Percentiles rank a stretch among this genome's conserved stretches.
Evolutionary conservation across 2,888 invertebrate genomes (phyloP).

Genomic region (Drosophila barbarae): DNA sequence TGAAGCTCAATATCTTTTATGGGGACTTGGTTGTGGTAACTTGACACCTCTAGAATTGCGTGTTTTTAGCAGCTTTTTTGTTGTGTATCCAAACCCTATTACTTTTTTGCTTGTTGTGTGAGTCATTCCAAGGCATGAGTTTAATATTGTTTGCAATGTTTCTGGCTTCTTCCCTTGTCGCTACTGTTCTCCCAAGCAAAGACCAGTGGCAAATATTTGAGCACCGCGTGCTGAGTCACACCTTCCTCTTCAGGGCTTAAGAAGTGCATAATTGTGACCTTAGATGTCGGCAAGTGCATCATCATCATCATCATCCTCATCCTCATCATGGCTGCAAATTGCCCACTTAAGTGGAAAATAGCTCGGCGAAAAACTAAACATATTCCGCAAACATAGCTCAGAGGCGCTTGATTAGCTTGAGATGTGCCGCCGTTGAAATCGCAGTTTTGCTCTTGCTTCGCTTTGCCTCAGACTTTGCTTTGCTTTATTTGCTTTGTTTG

Average conservation of each 20-base stretch:
- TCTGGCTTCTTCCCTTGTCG: neutral
- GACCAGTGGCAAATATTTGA: slow-evolving; percentile 5
- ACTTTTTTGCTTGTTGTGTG: slow-evolving; percentile 6
- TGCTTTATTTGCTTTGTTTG: slow-evolving; percentile 25
- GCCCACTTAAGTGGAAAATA: slow-evolving; percentile 42
- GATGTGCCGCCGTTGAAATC: slow-evolving; percentile 22
- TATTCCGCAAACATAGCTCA: slow-evolving; percentile 16
- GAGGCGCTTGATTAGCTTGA: slow-evolving; percentile 28
- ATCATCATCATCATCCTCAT: slow-evolving; percentile 10
- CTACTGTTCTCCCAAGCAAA: slow-evolving; percentile 13
- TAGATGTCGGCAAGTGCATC: slow-evolving; percentile 18
- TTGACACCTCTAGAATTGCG: slow-evolving; percentile 20
- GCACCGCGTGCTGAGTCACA: slow-evolving; percentile 13
- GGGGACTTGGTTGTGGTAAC: slow-evolving; percentile 17
- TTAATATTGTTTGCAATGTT: slow-evolving; percentile 4
- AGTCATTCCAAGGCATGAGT: slow-evolving; percentile 9
- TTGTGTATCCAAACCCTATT: neutral
- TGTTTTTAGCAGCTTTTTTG: slow-evolving; percentile 8
- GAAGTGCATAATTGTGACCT: slow-evolving; percentile 25
- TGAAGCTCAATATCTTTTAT: slow-evolving; percentile 13
- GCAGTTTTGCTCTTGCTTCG: slow-evolving; percentile 10
- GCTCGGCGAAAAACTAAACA: slow-evolving; percentile 16
- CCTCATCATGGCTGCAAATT: slow-evolving; percentile 24
- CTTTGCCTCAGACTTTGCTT: slow-evolving; percentile 8
- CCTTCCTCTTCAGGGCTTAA: neutral